Percentiles rank a stretch among this genome's conserved stretches.
Conservation (phyloP, 2,113 vertebrate species). For the Pavo muticus region DNA sequence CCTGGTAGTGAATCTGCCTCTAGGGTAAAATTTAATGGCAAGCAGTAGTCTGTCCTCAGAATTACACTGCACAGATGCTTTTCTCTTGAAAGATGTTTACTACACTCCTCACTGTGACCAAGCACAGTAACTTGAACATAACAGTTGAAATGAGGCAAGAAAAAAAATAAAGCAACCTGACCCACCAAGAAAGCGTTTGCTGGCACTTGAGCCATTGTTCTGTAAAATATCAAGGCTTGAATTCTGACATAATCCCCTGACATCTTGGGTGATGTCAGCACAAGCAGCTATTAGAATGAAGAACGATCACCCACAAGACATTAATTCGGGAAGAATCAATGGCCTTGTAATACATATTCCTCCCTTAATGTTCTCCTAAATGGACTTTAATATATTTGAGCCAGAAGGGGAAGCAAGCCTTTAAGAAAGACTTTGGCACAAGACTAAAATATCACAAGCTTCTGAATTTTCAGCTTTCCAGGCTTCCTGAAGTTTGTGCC, state of each 20-base stretch:
- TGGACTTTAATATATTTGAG: conserved; percentile 51
- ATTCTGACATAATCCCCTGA: conserved; percentile 60
- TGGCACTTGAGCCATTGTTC: conserved; percentile 22
- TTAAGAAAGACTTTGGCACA: conserved; percentile 16
- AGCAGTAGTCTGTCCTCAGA: not conserved
- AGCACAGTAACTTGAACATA: conserved; percentile 10
- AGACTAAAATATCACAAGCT: not conserved
- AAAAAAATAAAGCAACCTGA: conserved; percentile 43
- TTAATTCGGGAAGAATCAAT: conserved; percentile 48
- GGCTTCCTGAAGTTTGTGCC: conserved; percentile 20
- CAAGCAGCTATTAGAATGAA: conserved; percentile 32
- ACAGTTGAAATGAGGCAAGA: not conserved
- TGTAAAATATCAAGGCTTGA: conserved; percentile 50
- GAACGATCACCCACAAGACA: conserved; percentile 40
- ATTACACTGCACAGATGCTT: not conserved
- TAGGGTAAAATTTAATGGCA: not conserved
- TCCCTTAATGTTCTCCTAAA: conserved; percentile 45
- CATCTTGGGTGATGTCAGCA: conserved; percentile 41
- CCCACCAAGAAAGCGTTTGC: not conserved
- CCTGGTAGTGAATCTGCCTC: not conserved
- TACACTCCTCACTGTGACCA: not conserved
- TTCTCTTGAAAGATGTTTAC: not conserved
- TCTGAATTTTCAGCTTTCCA: conserved; percentile 52
- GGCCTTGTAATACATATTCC: conserved; percentile 36
- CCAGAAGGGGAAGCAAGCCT: conserved; percentile 32